Base-by-base conservation (phyloP, 2,113 vertebrate species). In the Platycercus adscitus region DNA sequence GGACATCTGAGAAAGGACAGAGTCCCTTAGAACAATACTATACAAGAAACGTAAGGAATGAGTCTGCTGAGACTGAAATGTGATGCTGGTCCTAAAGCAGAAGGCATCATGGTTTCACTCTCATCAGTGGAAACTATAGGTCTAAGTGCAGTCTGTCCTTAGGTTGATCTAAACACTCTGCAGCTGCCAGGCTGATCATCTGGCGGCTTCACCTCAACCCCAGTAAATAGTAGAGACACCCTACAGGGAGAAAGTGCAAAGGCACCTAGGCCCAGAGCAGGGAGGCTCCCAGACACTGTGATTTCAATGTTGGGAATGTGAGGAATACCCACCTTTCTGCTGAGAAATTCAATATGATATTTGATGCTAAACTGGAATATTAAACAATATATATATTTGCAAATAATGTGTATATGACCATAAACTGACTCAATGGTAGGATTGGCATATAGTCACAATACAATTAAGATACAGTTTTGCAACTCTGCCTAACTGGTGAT, bases 141-240 rank as follows among this genome's bases (percentile, higher is more conserved):
- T 47, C 16, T 56, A 75, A 68, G 35, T 25, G 11, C 46, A 84
- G 21, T 7, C 33, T 79, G 29, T 31, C 53, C 58, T 81, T 33
- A 82, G 65, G 44, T 21, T 60, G 33, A 61, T 33, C 49, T 81
- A 33, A 92, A 63, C 21, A 26, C 29, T 75, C 31, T 1, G 15
- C n/a, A 72, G 39, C 13, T 88, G 43, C 14, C 33, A 41, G 28
- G 53, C 10, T 88, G 37, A 78, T 61, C 61, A 61, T 90, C n/a
- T 18, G 8, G 11, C 23, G 1, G 0, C 28, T 76, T 88, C 53
- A 75, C 16, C 35, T 68, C 39, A 25, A 7, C 10, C 3, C 4
- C 5, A 2, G 56, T 29, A 85, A 75, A 76, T 0, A 0, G 19
- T 17, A 77, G 49, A 81, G 52, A 2, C 10, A 17, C 16, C 17